Percentiles rank a stretch among this genome's conserved stretches.
phyloP scores from a whole-genome alignment of 2,888 invertebrate species.

The Sarcophaga caerulescens region DNA sequence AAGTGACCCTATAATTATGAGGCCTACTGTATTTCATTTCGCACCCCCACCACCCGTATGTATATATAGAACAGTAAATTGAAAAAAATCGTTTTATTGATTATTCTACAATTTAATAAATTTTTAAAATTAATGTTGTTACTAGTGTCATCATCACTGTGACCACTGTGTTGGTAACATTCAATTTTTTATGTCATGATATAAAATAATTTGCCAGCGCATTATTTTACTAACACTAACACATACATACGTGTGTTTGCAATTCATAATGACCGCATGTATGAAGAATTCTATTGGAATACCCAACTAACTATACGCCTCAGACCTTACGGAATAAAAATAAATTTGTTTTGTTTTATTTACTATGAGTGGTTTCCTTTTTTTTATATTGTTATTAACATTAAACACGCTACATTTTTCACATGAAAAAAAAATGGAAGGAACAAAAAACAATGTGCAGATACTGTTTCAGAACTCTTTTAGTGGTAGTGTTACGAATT shows the following conservation, averaged over 20 bases:
- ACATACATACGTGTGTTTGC: neutral
- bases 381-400: neutral
- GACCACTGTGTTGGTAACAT: neutral
- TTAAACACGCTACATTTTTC: constrained; percentile 31
- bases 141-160: neutral
- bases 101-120: too few species aligned
- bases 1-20: too few species aligned
- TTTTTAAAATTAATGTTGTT: neutral
- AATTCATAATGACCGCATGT: neutral
- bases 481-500: neutral
- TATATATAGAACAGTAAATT: too few species aligned
- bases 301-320: neutral
- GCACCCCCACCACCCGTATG: too few species aligned
- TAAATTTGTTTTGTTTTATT: neutral
- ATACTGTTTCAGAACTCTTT: neutral
- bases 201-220: neutral
- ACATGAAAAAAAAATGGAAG: neutral
- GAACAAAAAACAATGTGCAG: constrained; percentile 1
- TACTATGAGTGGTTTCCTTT: too few species aligned
- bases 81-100: too few species aligned
- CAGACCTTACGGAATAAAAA: neutral
- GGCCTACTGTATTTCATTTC: too few species aligned
- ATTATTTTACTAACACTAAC: neutral
- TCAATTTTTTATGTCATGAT: neutral
- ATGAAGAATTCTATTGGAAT: neutral